Percentiles rank a stretch among this genome's conserved stretches.
Evolutionary conservation across 2,888 invertebrate species (phyloP).

Genomic region (Elegia similella): DNA sequence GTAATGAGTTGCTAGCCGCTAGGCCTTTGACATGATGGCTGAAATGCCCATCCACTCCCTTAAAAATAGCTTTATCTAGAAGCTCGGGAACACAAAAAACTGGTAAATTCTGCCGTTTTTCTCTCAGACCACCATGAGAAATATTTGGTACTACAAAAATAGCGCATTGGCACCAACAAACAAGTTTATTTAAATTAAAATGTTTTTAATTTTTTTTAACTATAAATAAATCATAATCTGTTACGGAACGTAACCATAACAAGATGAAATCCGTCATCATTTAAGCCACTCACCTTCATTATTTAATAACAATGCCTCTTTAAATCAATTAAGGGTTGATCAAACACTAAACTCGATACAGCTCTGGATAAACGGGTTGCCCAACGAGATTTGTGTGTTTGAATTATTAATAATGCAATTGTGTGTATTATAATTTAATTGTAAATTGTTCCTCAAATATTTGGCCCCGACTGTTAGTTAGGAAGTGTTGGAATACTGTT

Average conservation of each 20-base stretch:
- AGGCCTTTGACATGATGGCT: too few species aligned
- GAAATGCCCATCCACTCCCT: too few species aligned
- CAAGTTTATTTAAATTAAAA: too few species aligned
- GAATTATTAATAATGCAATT: slow-evolving; percentile 56
- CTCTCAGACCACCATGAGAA: too few species aligned
- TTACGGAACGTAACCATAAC: neutral
- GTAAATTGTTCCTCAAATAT: slow-evolving; percentile 40
- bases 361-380: slow-evolving; percentile 29
- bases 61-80: too few species aligned
- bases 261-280: slow-evolving; percentile 16
- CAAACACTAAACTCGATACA: slow-evolving; percentile 10
- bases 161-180: too few species aligned
- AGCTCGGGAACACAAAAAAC: too few species aligned
- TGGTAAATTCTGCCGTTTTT: too few species aligned
- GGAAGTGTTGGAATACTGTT: slow-evolving; percentile 19
- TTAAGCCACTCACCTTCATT: slow-evolving; percentile 33
- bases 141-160: too few species aligned
- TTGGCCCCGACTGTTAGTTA: slow-evolving; percentile 35
- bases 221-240: too few species aligned
- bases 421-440: slow-evolving; percentile 45
- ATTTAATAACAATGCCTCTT: slow-evolving; percentile 35
- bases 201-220: too few species aligned
- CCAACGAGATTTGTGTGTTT: slow-evolving; percentile 54
- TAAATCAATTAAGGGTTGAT: slow-evolving; percentile 17
- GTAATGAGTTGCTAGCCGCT: too few species aligned